Evolutionary conservation across 2,888 invertebrate species (phyloP).

Genomic region (Patella pellucida): DNA sequence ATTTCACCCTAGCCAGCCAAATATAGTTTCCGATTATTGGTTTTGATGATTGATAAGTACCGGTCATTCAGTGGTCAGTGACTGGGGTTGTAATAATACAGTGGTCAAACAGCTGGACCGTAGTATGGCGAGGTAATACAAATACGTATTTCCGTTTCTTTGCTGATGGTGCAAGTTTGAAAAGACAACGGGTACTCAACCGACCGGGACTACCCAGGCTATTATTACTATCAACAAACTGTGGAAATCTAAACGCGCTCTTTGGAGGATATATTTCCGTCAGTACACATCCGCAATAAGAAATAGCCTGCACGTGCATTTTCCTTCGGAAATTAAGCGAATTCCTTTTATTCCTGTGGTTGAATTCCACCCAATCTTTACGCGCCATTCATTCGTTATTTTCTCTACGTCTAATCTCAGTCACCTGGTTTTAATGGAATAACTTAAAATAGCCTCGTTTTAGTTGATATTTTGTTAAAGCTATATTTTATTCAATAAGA

Average conservation of each 20-base stretch:
- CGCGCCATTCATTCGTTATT: no score
- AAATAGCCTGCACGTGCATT: background rate
- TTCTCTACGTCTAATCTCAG: no score
- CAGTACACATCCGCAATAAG: background rate
- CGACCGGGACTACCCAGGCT: background rate
- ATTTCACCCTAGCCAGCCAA: no score
- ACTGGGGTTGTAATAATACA: background rate
- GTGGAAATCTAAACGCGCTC: background rate
- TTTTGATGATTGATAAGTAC: background rate
- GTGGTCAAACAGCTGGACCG: background rate
- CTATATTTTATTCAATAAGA: no score
- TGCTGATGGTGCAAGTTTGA: background rate
- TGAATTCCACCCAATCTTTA: no score
- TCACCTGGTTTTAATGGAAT: no score
- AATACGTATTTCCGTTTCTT: background rate
- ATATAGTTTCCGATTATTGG: no score
- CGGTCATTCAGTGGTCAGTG: background rate
- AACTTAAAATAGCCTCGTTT: no score
- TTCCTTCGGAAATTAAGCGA: background rate
- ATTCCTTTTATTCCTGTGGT: no score
- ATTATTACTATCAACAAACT: background rate
- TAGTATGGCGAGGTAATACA: background rate
- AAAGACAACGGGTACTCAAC: background rate
- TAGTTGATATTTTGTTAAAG: no score
- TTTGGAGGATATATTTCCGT: background rate